Percentiles rank a stretch among this genome's conserved stretches.
Evolutionary conservation across 2,888 invertebrate genomes (phyloP).

Genomic region (Drosophila neotestacea): DNA sequence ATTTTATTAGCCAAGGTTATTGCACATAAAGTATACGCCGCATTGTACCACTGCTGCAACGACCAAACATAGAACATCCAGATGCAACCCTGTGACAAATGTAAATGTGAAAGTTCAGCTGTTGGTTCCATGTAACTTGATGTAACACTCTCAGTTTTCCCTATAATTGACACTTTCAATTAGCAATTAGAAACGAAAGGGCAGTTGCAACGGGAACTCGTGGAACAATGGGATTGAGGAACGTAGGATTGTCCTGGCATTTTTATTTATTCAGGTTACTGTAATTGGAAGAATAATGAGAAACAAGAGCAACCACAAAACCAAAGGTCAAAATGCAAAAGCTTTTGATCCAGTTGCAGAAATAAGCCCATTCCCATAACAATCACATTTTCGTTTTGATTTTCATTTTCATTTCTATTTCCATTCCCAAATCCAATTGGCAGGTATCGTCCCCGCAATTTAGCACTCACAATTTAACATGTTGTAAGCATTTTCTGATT

Average conservation of each 20-base stretch:
- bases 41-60: conserved; percentile 9
- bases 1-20: conserved; percentile 44
- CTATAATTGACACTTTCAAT: conserved; percentile 67
- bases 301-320: conserved; percentile 22
- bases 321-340: conserved; percentile 57
- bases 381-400: background rate
- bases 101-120: conserved; percentile 74
- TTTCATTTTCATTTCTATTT: conserved; percentile 5
- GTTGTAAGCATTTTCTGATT: conserved; percentile 4
- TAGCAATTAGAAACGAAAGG: conserved; percentile 45
- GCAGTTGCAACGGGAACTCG: conserved; percentile 1
- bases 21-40: conserved; percentile 43
- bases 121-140: conserved; percentile 1
- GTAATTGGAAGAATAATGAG: background rate
- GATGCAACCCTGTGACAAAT: conserved; percentile 50
- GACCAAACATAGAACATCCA: background rate
- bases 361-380: conserved; percentile 13
- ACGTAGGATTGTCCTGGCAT: background rate
- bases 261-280: conserved; percentile 6
- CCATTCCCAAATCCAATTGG: conserved; percentile 1
- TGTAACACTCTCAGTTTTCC: conserved; percentile 2
- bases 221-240: background rate
- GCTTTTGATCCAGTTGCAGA: conserved; percentile 14
- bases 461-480: background rate
- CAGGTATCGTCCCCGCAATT: background rate